phyloP scores from a whole-genome alignment of 2,113 vertebrate genomes.

The Xerus inauris region DNA sequence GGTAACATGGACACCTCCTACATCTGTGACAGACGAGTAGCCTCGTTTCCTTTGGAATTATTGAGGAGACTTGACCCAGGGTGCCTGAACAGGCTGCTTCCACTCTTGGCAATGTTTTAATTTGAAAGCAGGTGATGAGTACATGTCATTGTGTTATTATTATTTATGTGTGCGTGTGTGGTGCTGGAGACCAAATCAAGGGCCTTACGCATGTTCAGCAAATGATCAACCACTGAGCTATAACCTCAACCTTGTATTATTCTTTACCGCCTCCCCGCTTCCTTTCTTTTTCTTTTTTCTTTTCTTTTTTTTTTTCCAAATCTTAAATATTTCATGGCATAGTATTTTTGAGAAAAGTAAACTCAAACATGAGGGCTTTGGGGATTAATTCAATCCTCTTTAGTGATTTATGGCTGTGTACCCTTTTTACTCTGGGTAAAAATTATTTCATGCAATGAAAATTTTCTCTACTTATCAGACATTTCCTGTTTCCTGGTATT shows the following conservation, averaged over 20 bases:
- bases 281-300: no score
- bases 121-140: neutral
- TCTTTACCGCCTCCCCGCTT: neutral
- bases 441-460: slow-evolving; percentile 47
- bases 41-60: neutral
- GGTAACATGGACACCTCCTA: neutral
- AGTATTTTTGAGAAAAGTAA: slow-evolving; percentile 45
- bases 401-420: neutral
- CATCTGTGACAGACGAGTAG: neutral
- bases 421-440: neutral
- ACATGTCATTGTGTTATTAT: neutral
- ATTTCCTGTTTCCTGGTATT: neutral
- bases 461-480: neutral
- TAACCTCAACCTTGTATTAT: neutral
- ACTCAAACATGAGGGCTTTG: neutral
- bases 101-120: neutral
- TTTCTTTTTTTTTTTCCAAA: neutral
- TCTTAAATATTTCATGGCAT: neutral
- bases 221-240: neutral
- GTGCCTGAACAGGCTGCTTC: neutral
- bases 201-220: neutral
- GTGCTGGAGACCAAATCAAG: neutral
- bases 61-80: neutral
- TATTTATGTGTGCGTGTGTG: no score
- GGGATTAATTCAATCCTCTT: neutral